These are phyloP conservation scores for Lottia gigantea DNA, from an alignment of 2,888 invertebrate species.

Conservation along the genomic window DNA sequence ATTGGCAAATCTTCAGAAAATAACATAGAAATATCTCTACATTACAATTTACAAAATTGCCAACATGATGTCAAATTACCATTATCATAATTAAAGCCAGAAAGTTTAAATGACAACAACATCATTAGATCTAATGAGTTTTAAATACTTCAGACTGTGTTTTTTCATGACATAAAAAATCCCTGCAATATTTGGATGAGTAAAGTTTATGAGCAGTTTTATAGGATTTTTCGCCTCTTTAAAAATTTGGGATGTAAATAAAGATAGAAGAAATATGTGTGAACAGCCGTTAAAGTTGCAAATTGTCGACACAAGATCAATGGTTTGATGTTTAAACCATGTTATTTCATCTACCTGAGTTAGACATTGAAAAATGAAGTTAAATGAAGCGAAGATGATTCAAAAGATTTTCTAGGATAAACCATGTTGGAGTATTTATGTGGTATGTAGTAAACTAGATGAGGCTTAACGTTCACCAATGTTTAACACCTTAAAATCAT, in stretches of 20 bases:
- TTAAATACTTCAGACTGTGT: too few species aligned
- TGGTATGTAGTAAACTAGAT: background rate
- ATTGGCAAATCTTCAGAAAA: too few species aligned
- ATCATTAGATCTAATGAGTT: too few species aligned
- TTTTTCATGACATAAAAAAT: too few species aligned
- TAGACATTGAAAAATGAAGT: slow-evolving; percentile 6
- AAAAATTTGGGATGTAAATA: background rate
- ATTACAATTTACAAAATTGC: too few species aligned
- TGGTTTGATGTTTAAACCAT: slow-evolving; percentile 7
- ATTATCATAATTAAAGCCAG: too few species aligned
- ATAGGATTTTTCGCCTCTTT: too few species aligned
- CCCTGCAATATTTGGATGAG: too few species aligned
- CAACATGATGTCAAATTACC: too few species aligned
- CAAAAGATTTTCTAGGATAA: slow-evolving; percentile 2
- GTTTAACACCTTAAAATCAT: background rate
- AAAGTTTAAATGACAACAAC: too few species aligned
- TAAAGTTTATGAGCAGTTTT: too few species aligned
- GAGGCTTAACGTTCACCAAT: background rate
- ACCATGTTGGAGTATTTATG: background rate
- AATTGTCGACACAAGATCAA: background rate
- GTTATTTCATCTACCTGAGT: slow-evolving; percentile 7
- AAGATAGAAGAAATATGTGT: background rate
- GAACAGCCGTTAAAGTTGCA: background rate
- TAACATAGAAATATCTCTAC: too few species aligned
- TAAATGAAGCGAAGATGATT: background rate